phyloP scores from a whole-genome alignment of 2,888 invertebrate species.

The Eremobia ochroleuca region DNA sequence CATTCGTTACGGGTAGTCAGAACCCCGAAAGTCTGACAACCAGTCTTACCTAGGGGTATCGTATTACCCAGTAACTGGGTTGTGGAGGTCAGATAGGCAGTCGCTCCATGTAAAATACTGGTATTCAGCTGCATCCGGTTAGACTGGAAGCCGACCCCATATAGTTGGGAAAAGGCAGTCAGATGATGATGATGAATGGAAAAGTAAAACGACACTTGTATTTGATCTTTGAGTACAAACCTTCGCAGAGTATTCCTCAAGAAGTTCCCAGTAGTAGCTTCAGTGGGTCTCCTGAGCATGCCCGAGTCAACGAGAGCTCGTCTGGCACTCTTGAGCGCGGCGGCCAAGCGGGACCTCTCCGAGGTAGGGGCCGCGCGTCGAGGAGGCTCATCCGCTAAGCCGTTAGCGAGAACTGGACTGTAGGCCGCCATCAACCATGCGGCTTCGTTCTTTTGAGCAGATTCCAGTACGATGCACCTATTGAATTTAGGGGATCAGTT shows the following conservation, averaged over 20 bases:
- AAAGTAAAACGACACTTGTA: not conserved
- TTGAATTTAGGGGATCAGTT: conserved; percentile 5
- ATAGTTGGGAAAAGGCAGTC: too few relatives aligned
- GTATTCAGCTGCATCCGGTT: too few relatives aligned
- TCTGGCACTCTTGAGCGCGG: conserved; percentile 96
- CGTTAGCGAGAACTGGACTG: conserved; percentile 95
- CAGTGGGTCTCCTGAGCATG: conserved; percentile 95
- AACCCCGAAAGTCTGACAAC: too few relatives aligned
- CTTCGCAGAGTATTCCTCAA: conserved; percentile 96
- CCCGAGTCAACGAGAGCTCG: conserved; percentile 96
- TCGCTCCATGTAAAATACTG: too few relatives aligned
- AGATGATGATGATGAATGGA: too few relatives aligned
- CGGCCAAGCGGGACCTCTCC: conserved; percentile 96
- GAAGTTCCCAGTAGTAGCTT: conserved; percentile 95
- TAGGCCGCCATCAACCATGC: conserved; percentile 98
- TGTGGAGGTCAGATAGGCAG: too few relatives aligned
- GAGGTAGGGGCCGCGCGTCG: conserved; percentile 94
- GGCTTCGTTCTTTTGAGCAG: conserved; percentile 97
- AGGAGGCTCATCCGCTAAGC: conserved; percentile 93
- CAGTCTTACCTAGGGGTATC: too few relatives aligned
- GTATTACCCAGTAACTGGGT: too few relatives aligned
- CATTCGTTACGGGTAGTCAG: too few relatives aligned
- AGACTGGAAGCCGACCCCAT: too few relatives aligned
- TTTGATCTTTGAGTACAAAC: conserved; percentile 68
- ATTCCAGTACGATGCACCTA: conserved; percentile 98